Conservation (phyloP, 2,113 vertebrate genomes). For the Sialia sialis region DNA sequence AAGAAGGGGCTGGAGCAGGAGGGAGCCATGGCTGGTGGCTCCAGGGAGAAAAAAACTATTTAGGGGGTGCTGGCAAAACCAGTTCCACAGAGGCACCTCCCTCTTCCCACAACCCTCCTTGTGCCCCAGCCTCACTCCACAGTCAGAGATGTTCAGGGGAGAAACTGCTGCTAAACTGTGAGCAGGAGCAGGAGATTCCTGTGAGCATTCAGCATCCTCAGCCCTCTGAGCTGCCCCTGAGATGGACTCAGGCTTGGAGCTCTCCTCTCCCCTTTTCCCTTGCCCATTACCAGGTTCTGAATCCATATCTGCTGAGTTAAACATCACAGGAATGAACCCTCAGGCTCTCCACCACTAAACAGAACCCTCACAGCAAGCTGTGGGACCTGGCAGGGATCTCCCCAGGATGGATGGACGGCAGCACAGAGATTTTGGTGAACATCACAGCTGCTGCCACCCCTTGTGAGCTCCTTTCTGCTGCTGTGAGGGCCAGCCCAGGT, state of each 20-base stretch:
- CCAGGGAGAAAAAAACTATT: not conserved
- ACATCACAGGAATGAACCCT: not conserved
- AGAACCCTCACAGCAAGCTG: not conserved
- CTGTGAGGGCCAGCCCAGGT: not conserved
- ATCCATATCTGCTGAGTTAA: not conserved
- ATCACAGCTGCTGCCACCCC: fast-evolving
- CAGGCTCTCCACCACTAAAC: not conserved
- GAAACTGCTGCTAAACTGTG: not conserved
- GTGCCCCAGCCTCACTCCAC: not conserved
- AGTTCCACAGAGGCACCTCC: not conserved
- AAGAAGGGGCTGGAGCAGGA: not conserved
- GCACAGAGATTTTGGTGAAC: fast-evolving
- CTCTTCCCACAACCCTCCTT: not conserved
- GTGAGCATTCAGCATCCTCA: not conserved
- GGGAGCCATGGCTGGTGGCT: not conserved
- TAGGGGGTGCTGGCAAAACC: not conserved
- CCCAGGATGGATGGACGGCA: fast-evolving
- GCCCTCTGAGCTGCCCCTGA: not conserved
- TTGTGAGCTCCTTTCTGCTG: not conserved
- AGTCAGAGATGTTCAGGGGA: fast-evolving
- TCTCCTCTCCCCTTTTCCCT: not conserved
- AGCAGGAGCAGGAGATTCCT: not conserved
- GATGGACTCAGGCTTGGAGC: not conserved
- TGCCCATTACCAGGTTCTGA: not conserved
- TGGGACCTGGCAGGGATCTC: not conserved